A percentile compares a stretch with the other conserved stretches of the same genome.
Conservation (phyloP, 1,140 invertebrate species). For the Lepidurus apus region DNA sequence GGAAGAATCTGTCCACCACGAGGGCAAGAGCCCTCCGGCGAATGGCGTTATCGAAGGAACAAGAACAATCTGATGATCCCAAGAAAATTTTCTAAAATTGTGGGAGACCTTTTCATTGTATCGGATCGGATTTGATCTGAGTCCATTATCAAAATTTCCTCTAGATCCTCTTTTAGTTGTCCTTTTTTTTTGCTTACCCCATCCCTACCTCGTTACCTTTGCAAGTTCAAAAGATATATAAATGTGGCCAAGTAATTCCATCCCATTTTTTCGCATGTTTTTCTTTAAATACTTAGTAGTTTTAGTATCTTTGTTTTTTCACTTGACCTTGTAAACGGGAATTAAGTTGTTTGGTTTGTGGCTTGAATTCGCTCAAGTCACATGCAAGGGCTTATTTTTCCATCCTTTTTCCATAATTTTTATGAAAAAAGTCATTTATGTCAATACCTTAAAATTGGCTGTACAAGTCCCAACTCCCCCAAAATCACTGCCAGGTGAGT, state of each 20-base stretch:
- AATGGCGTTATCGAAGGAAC: background rate
- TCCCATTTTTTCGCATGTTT: background rate
- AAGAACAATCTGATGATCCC: background rate
- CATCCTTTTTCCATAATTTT: no score
- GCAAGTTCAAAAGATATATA: background rate
- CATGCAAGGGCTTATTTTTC: no score
- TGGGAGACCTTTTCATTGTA: background rate
- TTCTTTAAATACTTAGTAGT: background rate
- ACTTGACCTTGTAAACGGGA: no score
- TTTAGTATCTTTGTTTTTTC: background rate
- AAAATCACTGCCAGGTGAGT: background rate
- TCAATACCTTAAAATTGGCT: no score
- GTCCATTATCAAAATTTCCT: background rate
- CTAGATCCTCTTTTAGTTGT: background rate
- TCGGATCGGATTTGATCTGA: background rate
- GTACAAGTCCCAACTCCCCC: no score
- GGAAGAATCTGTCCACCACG: conserved; percentile 9
- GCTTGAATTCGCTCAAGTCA: no score
- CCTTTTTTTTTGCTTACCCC: background rate
- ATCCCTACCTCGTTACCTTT: background rate
- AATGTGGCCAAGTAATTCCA: background rate
- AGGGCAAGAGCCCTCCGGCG: conserved; percentile 1
- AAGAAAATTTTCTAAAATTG: background rate
- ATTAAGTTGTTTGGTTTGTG: no score
- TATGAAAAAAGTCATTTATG: no score